These are phyloP conservation scores for Triplophysa tibetana DNA, from an alignment of 2,113 vertebrate species.

Conservation along the genomic window DNA sequence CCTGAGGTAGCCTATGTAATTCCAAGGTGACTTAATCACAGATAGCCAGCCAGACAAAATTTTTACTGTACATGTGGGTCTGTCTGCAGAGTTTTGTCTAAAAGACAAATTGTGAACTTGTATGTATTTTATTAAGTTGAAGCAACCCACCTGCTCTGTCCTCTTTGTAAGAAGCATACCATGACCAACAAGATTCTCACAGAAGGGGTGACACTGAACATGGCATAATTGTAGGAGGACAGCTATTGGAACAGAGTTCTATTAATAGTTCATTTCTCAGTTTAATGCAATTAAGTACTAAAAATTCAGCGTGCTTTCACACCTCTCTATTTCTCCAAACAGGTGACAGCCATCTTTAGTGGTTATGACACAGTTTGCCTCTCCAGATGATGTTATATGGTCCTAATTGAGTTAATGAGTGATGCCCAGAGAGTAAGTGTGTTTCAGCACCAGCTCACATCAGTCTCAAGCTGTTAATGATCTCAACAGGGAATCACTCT, in stretches of 20 bases:
- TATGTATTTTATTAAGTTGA: no score
- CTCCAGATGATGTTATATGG: constrained; percentile 65
- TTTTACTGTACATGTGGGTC: no score
- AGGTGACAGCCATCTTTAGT: constrained; percentile 75
- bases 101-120: no score
- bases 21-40: no score
- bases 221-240: constrained; percentile 66
- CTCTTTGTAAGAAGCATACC: background rate
- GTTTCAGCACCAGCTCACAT: constrained; percentile 58
- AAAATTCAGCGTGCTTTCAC: constrained; percentile 64
- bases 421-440: constrained; percentile 56
- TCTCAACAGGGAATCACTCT: constrained; percentile 60
- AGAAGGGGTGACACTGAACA: constrained; percentile 53
- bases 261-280: constrained; percentile 69
- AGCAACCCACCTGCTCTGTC: background rate
- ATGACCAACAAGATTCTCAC: constrained; percentile 36
- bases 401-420: constrained; percentile 67
- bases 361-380: constrained; percentile 64
- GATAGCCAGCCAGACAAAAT: no score
- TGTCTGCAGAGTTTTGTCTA: no score
- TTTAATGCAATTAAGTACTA: constrained; percentile 69
- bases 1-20: no score
- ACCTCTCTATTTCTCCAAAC: constrained; percentile 61
- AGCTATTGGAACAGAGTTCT: constrained; percentile 69
- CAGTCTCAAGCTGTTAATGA: constrained; percentile 63